Evolutionary conservation across 1,140 invertebrate genomes (phyloP), one percentile per base, ranked within the genome.

Genomic region (Ylistrum balloti): DNA sequence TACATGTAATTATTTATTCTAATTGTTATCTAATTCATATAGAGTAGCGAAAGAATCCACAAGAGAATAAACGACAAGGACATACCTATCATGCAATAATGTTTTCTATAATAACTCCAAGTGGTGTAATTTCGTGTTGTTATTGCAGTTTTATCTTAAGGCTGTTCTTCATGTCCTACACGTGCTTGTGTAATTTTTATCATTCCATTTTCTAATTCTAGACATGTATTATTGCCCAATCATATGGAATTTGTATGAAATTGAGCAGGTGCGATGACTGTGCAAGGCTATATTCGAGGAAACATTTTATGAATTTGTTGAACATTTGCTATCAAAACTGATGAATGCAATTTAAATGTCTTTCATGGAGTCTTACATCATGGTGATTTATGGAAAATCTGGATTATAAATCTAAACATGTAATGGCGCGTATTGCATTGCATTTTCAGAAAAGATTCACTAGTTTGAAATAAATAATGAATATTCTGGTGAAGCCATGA

Each of bases 181-280:
- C 56, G 22, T 74, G 22, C 11, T 74, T 28, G n/a, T 74, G n/a
- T 74, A 5, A 38, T 56, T 74, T 74, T 74, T 74, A 74, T 74
- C 56, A 74, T 74, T n/a, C n/a, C 5, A 9, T 74, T 74, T 74
- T 74, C 56, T 28, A 74, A 74, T 74, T 74, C 56, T 28, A 74
- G 28, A 28, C n/a, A 74, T 28, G n/a, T 28, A 74, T n/a, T n/a
- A 74, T 74, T 74, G 56, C 56, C 56, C 56, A 74, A 74, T 74
- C 56, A 74, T 3, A 28, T 74, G 28, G 56, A 28, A 74, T 74
- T n/a, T 74, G 56, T 74, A 28, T 28, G n/a, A 74, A 74, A 28
- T 28, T 74, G n/a, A 74, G 5, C 56, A 74, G n/a, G 11, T 74
- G 56, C 11, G 28, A 2, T 38, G 35, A 7, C 35, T n/a, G 5